A percentile compares a stretch with the other conserved stretches of the same genome.
Evolutionary conservation across 2,888 invertebrate genomes (phyloP).

Genomic region (Chironomus tentans): DNA sequence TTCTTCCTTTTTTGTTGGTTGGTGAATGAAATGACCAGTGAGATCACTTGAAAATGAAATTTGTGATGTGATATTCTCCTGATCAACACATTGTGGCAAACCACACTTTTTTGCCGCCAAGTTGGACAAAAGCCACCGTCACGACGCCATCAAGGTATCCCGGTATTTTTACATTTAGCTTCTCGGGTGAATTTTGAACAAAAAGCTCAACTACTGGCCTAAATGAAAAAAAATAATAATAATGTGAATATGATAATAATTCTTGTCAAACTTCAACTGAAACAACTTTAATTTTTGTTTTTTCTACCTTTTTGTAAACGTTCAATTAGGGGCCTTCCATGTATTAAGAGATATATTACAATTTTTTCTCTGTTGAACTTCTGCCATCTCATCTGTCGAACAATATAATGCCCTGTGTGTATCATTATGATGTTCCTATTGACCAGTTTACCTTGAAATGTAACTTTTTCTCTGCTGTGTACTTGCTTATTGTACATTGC

Average conservation of each 20-base stretch:
- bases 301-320: not conserved
- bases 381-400: not conserved
- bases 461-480: not conserved
- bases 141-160: too few relatives aligned
- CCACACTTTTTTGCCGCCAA: too few relatives aligned
- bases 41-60: too few relatives aligned
- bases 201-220: too few relatives aligned
- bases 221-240: too few relatives aligned
- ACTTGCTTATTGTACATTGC: not conserved
- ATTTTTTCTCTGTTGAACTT: not conserved
- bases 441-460: constrained; percentile 15
- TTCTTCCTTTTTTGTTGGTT: not conserved
- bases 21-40: too few relatives aligned
- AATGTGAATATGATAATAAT: too few relatives aligned
- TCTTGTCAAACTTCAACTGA: too few relatives aligned
- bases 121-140: too few relatives aligned
- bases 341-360: not conserved
- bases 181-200: too few relatives aligned
- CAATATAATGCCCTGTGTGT: not conserved
- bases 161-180: too few relatives aligned
- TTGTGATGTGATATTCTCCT: not conserved
- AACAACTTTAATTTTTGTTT: not conserved
- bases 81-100: too few relatives aligned
- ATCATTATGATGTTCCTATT: constrained; percentile 17
- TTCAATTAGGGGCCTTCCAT: not conserved